Evolutionary conservation across 2,888 invertebrate genomes (phyloP).

Genomic region (Drosophila mayaguana): DNA sequence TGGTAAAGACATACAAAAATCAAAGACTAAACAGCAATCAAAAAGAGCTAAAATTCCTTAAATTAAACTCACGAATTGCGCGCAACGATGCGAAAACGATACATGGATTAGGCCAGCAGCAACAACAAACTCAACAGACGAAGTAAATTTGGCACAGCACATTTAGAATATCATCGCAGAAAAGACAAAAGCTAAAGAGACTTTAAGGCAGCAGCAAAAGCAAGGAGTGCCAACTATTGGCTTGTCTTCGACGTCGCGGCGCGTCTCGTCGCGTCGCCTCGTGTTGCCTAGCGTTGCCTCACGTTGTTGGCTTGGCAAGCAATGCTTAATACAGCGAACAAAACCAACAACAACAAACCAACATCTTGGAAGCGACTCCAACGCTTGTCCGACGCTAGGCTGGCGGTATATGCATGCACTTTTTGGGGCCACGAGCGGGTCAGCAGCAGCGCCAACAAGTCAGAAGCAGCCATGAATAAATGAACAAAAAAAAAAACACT

Average conservation of each 20-base stretch:
- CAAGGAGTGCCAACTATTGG: constrained; percentile 80
- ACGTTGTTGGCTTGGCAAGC: constrained; percentile 71
- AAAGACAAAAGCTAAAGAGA: constrained; percentile 44
- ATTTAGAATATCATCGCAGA: constrained; percentile 83
- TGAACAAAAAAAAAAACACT: constrained; percentile 44
- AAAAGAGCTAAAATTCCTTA: constrained; percentile 78
- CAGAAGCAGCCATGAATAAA: constrained; percentile 57
- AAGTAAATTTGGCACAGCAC: constrained; percentile 80
- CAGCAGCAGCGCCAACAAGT: constrained; percentile 61
- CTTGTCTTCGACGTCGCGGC: constrained; percentile 40
- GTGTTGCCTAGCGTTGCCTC: neutral
- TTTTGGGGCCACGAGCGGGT: constrained; percentile 82
- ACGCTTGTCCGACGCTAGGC: constrained; percentile 54
- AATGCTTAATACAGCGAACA: constrained; percentile 80
- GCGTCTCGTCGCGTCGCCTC: constrained; percentile 3
- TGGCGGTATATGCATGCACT: constrained; percentile 66
- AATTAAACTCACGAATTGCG: constrained; percentile 83
- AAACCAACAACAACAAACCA: constrained; percentile 60
- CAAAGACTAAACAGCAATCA: constrained; percentile 79
- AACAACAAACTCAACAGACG: constrained; percentile 52
- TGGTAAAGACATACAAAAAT: constrained; percentile 57
- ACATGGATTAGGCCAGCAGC: constrained; percentile 75
- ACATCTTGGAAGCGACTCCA: constrained; percentile 71
- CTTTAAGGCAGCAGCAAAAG: constrained; percentile 39
- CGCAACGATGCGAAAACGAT: constrained; percentile 80